A percentile compares a stretch with the other conserved stretches of the same genome.
These are phyloP conservation scores for Scaptomyza pallida DNA, from an alignment of 1,140 invertebrate genomes.

Conservation along the genomic window DNA sequence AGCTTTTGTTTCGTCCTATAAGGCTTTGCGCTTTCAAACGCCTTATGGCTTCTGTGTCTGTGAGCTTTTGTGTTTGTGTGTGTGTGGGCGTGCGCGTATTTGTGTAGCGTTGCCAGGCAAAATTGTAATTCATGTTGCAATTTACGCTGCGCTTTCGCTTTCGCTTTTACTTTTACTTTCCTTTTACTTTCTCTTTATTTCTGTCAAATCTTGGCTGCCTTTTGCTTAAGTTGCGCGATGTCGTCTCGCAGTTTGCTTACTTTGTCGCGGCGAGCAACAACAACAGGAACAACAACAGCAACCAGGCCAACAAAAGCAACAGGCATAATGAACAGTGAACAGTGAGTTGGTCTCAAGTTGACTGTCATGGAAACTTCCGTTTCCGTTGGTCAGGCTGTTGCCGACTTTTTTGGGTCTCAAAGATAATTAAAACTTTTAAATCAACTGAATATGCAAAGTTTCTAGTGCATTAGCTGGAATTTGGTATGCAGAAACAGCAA, in stretches of 20 bases:
- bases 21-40: conserved; percentile 31
- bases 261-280: conserved; percentile 47
- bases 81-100: background rate
- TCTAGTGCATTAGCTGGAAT: conserved; percentile 72
- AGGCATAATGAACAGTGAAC: conserved; percentile 1
- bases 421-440: conserved; percentile 78
- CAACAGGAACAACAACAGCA: conserved; percentile 12
- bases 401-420: conserved; percentile 50
- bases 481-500: conserved; percentile 46
- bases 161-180: conserved; percentile 23
- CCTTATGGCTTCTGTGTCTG: conserved; percentile 3
- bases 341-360: conserved; percentile 38
- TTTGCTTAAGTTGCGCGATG: conserved; percentile 51
- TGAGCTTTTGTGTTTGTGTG: too few relatives aligned
- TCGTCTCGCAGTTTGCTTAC: conserved; percentile 59
- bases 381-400: conserved; percentile 34
- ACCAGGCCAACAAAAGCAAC: conserved; percentile 16
- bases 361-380: conserved; percentile 59
- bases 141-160: conserved; percentile 71
- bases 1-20: conserved; percentile 31
- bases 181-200: conserved; percentile 6
- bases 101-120: conserved; percentile 33
- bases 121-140: conserved; percentile 75
- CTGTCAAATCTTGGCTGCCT: conserved; percentile 10
- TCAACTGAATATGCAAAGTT: conserved; percentile 78